phyloP scores from a whole-genome alignment of 1,140 invertebrate species.

The Sitophilus oryzae region DNA sequence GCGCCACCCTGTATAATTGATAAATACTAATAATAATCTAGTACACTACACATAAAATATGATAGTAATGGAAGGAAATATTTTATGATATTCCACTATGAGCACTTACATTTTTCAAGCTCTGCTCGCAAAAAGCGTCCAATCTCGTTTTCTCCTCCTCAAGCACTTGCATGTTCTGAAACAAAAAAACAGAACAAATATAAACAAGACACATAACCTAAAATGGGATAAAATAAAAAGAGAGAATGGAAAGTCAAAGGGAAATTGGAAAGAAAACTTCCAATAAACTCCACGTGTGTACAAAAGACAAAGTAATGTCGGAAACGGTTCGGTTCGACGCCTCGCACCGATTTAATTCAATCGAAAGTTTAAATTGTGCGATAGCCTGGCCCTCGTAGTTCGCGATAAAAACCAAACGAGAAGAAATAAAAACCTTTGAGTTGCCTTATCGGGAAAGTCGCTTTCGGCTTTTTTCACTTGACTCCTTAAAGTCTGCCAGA shows the following conservation, averaged over 20 bases:
- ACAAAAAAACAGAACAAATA: constrained; percentile 31
- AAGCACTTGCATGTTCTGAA: constrained; percentile 79
- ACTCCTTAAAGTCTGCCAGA: no score
- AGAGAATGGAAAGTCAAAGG: no score
- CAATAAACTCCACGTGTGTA: not conserved
- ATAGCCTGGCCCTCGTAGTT: not conserved
- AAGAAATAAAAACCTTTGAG: not conserved
- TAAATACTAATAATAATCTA: no score
- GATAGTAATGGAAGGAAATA: no score
- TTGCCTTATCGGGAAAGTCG: not conserved
- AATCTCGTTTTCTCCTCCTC: constrained; percentile 87
- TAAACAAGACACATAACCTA: no score
- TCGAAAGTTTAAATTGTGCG: not conserved
- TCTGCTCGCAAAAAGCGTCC: constrained; percentile 84
- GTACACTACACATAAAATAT: no score
- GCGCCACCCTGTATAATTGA: no score
- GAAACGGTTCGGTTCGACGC: not conserved
- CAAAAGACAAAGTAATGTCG: not conserved
- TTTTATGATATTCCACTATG: no score
- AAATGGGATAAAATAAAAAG: no score
- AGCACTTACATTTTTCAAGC: constrained; percentile 85
- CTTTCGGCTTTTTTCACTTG: not conserved
- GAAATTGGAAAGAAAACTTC: not conserved
- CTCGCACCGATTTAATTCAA: constrained; percentile 5
- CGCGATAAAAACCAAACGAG: not conserved